phyloP scores from a whole-genome alignment of 2,113 vertebrate genomes.

The Miniopterus natalensis region DNA sequence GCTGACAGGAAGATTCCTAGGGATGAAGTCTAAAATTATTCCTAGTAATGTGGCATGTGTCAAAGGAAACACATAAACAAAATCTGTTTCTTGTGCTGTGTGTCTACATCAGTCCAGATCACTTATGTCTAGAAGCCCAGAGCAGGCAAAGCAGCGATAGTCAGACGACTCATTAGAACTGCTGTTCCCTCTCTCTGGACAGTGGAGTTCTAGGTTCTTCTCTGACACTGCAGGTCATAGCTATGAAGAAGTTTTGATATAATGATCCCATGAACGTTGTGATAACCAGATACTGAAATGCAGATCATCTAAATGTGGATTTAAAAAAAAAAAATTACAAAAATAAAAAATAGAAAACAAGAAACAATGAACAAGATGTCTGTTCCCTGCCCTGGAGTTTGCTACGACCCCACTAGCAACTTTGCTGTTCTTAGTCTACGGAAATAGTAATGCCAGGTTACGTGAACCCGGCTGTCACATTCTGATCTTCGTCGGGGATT shows the following conservation, averaged over 20 bases:
- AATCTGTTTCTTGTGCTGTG: neutral
- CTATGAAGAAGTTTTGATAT: neutral
- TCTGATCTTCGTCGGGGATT: neutral
- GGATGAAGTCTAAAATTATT: neutral
- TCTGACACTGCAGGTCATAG: neutral
- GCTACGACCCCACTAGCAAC: neutral
- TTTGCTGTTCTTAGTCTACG: neutral
- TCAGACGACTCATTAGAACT: neutral
- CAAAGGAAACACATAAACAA: neutral
- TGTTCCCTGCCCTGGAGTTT: neutral
- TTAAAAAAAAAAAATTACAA: neutral
- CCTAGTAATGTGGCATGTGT: neutral
- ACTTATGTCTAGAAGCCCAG: neutral
- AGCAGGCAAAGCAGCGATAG: neutral
- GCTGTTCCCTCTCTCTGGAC: neutral
- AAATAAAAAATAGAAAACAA: neutral
- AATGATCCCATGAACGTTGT: neutral
- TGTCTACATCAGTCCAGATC: neutral
- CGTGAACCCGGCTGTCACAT: constrained; percentile 1
- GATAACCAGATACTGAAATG: neutral
- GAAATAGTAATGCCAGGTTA: neutral
- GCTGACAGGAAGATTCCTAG: neutral
- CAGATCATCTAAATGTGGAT: neutral
- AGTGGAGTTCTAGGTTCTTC: neutral
- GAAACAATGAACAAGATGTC: neutral